Percentiles rank a stretch among this genome's conserved stretches.
Conservation (phyloP, 1,140 invertebrate species). For the Gonatopus flavifemur region DNA sequence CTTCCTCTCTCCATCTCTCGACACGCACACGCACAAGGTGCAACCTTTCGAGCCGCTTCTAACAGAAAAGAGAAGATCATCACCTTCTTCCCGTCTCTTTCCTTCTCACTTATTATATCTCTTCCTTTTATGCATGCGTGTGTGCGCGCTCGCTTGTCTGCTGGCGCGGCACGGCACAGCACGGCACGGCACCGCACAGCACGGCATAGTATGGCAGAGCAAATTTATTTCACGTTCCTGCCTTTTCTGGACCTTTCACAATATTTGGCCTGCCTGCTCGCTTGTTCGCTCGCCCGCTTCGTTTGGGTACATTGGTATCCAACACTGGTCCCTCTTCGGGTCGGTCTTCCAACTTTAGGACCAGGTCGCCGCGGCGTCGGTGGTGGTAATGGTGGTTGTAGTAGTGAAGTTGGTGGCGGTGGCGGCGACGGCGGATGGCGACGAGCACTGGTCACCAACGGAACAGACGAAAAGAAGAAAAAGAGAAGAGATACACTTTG, state of each 20-base stretch:
- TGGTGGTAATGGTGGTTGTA: no score
- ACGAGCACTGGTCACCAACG: constrained; percentile 39
- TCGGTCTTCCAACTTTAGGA: constrained; percentile 1
- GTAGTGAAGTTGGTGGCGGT: no score
- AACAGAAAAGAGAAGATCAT: constrained; percentile 20
- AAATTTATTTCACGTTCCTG: constrained; percentile 58
- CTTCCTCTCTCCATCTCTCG: constrained; percentile 35
- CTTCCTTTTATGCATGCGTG: background rate
- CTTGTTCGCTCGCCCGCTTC: no score
- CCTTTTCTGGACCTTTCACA: constrained; percentile 61
- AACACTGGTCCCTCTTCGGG: constrained; percentile 19
- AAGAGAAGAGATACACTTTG: constrained; percentile 53
- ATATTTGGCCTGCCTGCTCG: constrained; percentile 60
- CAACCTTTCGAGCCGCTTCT: constrained; percentile 32
- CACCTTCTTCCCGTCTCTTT: constrained; percentile 19
- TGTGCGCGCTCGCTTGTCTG: constrained; percentile 2
- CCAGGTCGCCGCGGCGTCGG: background rate
- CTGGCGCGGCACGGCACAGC: no score
- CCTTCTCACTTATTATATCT: constrained; percentile 7
- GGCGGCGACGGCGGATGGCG: no score
- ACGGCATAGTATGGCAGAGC: no score
- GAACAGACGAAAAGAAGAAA: no score
- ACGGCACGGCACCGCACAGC: no score
- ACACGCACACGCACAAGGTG: constrained; percentile 39
- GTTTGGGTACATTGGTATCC: constrained; percentile 47